Base-by-base conservation (phyloP, 2,797 vertebrate genomes). In the Sardinella longiceps region DNA sequence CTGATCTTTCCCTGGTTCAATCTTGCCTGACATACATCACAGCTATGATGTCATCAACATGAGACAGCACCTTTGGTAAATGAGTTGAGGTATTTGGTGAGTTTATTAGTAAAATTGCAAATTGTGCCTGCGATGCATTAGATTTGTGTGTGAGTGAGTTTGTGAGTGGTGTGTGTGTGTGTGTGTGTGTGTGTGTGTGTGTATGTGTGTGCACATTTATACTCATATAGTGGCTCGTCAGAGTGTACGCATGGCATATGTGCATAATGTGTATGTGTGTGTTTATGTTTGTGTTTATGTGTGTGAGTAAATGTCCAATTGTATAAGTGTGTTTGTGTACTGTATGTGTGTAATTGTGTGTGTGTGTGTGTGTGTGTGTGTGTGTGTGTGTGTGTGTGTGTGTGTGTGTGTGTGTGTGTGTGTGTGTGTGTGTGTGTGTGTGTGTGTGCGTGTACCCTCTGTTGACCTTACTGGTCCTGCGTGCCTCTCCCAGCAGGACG, bases 401-500 rank as follows among this genome's bases (percentile, higher is more conserved):
- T 9, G 23, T 28, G 3, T 10, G 20, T 53, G 18, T 53, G 51
- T 23, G 51, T 53, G 51, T 53, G 51, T 53, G 51, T 53, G 51
- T 53, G 51, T 53, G 15, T 23, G 51, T 30, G 58, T 28, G 9
- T 30, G 25, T 63, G 60, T 30, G n/a, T 58, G n/a, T 12, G 58
- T 30, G 80, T 77, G 33, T 83, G n/a, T 84, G 46, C 56, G 70
- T 39, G 43, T 28, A 33, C 56, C 70, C 50, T 33, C 25, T 70
- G 58, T 28, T 10, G 63, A 70, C 63, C 60, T 63, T 7, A 2
- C n/a, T 28, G 60, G 2, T 10, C 60, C 11, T 33, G 28, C 30
- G 33, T 70, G 63, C 28, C 15, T 30, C 11, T 70, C 15, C 33
- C 33, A 23, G 39, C 23, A 18, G 5, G 50, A 9, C 33, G 4